Percentiles rank a stretch among this genome's conserved stretches.
phyloP scores from a whole-genome alignment of 2,113 vertebrate genomes.

The Neogobius melanostomus region DNA sequence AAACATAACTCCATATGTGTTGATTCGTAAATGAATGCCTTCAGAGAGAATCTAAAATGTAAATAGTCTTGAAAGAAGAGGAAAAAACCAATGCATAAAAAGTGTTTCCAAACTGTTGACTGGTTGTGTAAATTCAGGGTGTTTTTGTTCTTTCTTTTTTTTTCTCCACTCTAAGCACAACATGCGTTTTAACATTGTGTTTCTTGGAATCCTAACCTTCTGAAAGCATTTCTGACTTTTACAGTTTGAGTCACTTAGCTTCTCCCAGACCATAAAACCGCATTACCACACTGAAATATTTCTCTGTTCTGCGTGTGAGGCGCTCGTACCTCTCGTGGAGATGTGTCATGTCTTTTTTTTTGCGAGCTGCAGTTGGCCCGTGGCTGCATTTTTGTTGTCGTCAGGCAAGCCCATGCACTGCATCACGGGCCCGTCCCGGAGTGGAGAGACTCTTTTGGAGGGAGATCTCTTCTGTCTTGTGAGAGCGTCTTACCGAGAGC shows the following conservation, averaged over 20 bases:
- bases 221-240: too few relatives aligned
- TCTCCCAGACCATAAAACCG: constrained; percentile 1
- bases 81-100: too few relatives aligned
- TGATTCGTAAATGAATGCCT: too few relatives aligned
- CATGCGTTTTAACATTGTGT: too few relatives aligned
- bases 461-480: constrained; percentile 71
- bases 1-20: too few relatives aligned
- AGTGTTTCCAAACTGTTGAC: too few relatives aligned
- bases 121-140: too few relatives aligned
- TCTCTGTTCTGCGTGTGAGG: constrained; percentile 29
- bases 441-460: constrained; percentile 70
- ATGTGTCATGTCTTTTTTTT: constrained; percentile 50
- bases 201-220: too few relatives aligned
- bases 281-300: constrained; percentile 9
- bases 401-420: constrained; percentile 75
- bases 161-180: too few relatives aligned
- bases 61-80: too few relatives aligned
- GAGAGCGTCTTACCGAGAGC: constrained; percentile 71
- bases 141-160: too few relatives aligned
- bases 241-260: not conserved
- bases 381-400: constrained; percentile 72
- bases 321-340: constrained; percentile 27
- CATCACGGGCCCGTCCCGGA: constrained; percentile 57
- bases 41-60: too few relatives aligned
- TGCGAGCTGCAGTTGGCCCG: constrained; percentile 58